Base-by-base conservation (phyloP, 2,888 invertebrate genomes). In the Xestia sexstrigata region DNA sequence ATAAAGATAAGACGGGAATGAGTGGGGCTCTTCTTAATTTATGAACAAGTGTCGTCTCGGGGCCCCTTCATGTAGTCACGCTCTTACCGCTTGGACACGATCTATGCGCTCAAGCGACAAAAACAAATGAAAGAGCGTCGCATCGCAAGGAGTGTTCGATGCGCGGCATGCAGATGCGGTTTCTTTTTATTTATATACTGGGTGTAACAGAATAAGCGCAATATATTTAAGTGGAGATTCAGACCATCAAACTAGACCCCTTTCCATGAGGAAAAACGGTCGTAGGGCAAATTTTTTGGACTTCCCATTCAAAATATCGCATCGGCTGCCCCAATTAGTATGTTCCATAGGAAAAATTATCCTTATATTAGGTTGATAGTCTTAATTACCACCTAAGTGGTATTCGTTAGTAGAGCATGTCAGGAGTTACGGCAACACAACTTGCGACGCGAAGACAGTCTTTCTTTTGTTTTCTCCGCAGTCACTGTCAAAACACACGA, bases 1-100 rank as follows among this genome's bases (percentile, higher is more conserved):
- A 93, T 95, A 95, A 95, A 95, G 95, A 95, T 95, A 95, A 94
- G 93, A 91, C 91, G 82, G 89, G 89, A 94, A 94, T 92, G 94
- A 94, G 94, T 90, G 91, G 92, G 92, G 91, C 89, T 92, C 92
- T 91, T 91, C 94, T 93, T 95, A 95, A 95, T 95, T 95, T 94
- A 95, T 94, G 93, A 93, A 93, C 93, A 91, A 93, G 94, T 93
- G 91, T 92, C 92, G 92, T 89, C 91, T 82, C 75, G 90, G 89
- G 90, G 84, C 76, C 76, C 71, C 76, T 81, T 80, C 88, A 82
- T 89, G 88, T 90, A 89, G 88, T 89, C 86, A 85, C 85, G 87
- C 85, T 88, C 89, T 89, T 82, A 42, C 13, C n/a, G 42, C 65
- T 17, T 0, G 42, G n/a, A 8, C 65, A 65, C 17, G 42, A 65